Evolutionary conservation across 2,888 invertebrate genomes (phyloP).

Genomic region (Tetragonula carbonaria): DNA sequence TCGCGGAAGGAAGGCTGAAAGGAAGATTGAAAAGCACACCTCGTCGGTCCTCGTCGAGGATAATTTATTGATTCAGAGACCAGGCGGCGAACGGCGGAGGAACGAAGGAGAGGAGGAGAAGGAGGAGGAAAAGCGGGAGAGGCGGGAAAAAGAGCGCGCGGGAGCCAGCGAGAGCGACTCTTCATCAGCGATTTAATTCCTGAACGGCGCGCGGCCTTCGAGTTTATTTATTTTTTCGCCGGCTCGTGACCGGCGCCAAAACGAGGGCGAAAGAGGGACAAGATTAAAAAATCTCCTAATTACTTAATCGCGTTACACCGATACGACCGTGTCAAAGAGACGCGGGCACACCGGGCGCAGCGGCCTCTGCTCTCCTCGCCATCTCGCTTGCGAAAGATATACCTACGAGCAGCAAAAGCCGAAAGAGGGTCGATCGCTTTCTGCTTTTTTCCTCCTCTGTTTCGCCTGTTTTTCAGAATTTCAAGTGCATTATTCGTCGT

Average conservation of each 20-base stretch:
- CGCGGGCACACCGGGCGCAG: neutral
- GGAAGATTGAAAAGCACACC: constrained; percentile 39
- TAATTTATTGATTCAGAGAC: constrained; percentile 76
- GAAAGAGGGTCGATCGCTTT: neutral
- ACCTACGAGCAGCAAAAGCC: neutral
- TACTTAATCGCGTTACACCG: constrained; percentile 82
- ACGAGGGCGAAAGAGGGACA: constrained; percentile 74
- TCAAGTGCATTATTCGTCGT: constrained; percentile 46
- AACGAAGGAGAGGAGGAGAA: constrained; percentile 13
- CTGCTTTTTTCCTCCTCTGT: constrained; percentile 8
- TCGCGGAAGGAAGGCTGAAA: neutral
- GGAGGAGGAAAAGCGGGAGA: neutral
- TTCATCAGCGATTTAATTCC: constrained; percentile 83
- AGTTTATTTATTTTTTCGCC: constrained; percentile 81
- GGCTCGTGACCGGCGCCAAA: constrained; percentile 74
- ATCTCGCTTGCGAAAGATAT: too few relatives aligned
- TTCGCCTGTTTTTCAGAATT: constrained; percentile 3
- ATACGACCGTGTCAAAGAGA: constrained; percentile 79
- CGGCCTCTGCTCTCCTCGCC: neutral
- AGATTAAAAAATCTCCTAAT: constrained; percentile 81
- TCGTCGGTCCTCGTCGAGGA: constrained; percentile 37
- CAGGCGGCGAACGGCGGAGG: constrained; percentile 44
- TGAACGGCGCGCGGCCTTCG: constrained; percentile 72
- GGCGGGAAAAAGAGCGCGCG: constrained; percentile 42
- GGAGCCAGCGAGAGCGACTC: constrained; percentile 56